Base-by-base conservation (phyloP, 1,140 invertebrate species). In the Caerostris darwini region DNA sequence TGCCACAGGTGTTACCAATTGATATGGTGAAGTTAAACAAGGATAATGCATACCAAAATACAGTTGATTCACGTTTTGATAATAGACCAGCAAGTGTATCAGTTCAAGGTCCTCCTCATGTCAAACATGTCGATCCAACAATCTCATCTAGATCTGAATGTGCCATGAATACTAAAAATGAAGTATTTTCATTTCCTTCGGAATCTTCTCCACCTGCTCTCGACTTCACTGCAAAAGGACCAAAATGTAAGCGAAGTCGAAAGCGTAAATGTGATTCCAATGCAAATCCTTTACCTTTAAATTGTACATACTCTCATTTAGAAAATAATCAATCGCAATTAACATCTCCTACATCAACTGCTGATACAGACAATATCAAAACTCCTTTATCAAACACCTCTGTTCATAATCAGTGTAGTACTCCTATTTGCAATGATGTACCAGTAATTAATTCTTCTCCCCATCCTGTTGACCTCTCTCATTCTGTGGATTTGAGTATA, bases 21-120 rank as follows among this genome's bases (percentile, higher is more conserved):
- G 90, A 94, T 71, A 90, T 93, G 91, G 94, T 92, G 3, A 94
- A 94, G 77, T 7, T 92, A 12, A 93, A 93, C 50, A 92, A 92
- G 59, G 85, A 69, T 53, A 88, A 34, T 54, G n/a, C 57, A 7
- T 94, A 81, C 57, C 85, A 94, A 34, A 89, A 81, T 77, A 3
- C 92, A 12, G 56, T 77, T 12, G 86, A 94, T 50, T 19, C 19
- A 54, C 67, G 14, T 64, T 93, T 86, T 59, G 83, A 86, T 50
- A 59, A 54, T 14, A 86, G 92, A 58, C 57, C 19, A 71, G 17
- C 83, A 3, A 92, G 56, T 53, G 7, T 64, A 17, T 54, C 53
- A 8, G 53, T 94, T 12, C 85, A 58, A 4, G 54, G 8, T n/a
- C 69, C 83, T 6, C n/a, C 64, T 61, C 91, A 86, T 71, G 57